A percentile compares a stretch with the other conserved stretches of the same genome.
These are phyloP conservation scores for Strix occidentalis DNA, from an alignment of 2,797 vertebrate genomes.

Conservation along the genomic window DNA sequence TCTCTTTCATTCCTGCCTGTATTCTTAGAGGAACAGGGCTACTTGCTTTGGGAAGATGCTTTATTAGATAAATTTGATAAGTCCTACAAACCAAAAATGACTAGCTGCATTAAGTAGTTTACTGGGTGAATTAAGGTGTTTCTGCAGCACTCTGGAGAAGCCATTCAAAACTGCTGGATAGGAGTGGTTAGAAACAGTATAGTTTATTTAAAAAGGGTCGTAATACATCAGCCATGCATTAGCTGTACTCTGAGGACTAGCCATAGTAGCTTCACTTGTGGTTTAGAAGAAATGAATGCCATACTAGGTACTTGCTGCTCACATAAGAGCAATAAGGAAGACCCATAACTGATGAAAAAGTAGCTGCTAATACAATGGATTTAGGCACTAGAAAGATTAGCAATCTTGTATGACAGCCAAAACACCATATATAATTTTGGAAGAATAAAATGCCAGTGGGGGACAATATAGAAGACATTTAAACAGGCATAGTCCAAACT, in stretches of 20 bases:
- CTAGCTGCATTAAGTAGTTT: not conserved
- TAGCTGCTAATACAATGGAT: not conserved
- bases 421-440: not conserved
- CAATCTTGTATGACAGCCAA: not conserved
- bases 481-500: not conserved
- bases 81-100: not conserved
- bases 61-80: not conserved
- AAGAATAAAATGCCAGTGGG: not conserved
- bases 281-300: not conserved
- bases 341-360: not conserved
- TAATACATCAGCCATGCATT: not conserved
- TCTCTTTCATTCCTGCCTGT: not conserved
- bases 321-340: not conserved
- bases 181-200: not conserved
- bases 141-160: not conserved
- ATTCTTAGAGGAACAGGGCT: not conserved
- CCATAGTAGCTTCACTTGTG: not conserved
- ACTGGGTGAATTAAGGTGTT: not conserved
- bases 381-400: not conserved
- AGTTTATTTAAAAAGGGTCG: not conserved
- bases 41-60: not conserved
- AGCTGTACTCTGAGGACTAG: not conserved
- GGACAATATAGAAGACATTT: not conserved
- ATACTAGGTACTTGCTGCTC: not conserved
- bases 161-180: not conserved